These are phyloP conservation scores for Clytia hemisphaerica DNA, from an alignment of 30 jellyfish, hydroid and myxozoan species.

Conservation along the genomic window DNA sequence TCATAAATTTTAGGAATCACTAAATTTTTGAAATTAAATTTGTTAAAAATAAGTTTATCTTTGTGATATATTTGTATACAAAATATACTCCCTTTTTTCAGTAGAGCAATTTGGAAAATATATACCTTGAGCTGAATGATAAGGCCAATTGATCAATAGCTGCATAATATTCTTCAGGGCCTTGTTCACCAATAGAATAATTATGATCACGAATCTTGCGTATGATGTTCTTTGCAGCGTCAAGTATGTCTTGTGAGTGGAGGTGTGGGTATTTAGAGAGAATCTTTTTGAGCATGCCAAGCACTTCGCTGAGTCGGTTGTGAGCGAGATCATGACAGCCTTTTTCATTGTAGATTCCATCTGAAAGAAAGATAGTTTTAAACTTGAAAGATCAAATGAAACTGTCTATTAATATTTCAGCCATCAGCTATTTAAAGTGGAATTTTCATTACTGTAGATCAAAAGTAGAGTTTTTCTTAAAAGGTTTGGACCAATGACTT, in stretches of 20 bases:
- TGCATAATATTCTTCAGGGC: conserved; percentile 72
- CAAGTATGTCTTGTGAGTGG: conserved; percentile 67
- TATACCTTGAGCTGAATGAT: conserved; percentile 87
- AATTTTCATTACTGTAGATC: no score
- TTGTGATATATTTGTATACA: neutral
- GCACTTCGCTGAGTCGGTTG: conserved; percentile 75
- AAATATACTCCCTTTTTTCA: no score
- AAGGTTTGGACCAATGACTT: no score
- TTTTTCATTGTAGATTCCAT: conserved; percentile 19
- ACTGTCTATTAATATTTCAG: no score
- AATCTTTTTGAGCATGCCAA: conserved; percentile 72
- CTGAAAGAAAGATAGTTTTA: neutral
- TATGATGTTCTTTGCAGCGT: conserved; percentile 82
- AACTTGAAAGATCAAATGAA: no score
- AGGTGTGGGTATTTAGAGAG: conserved; percentile 60
- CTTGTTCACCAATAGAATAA: conserved; percentile 48
- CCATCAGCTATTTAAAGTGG: no score
- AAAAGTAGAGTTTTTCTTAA: no score
- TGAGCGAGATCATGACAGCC: conserved; percentile 66
- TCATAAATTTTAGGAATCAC: neutral
- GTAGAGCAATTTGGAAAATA: neutral
- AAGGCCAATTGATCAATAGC: conserved; percentile 91
- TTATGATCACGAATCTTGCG: conserved; percentile 47
- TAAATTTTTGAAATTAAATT: neutral
- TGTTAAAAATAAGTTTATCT: neutral